A percentile compares a stretch with the other conserved stretches of the same genome.
Conservation (phyloP, 2,113 vertebrate species). For the Ctenodactylus gundi region DNA sequence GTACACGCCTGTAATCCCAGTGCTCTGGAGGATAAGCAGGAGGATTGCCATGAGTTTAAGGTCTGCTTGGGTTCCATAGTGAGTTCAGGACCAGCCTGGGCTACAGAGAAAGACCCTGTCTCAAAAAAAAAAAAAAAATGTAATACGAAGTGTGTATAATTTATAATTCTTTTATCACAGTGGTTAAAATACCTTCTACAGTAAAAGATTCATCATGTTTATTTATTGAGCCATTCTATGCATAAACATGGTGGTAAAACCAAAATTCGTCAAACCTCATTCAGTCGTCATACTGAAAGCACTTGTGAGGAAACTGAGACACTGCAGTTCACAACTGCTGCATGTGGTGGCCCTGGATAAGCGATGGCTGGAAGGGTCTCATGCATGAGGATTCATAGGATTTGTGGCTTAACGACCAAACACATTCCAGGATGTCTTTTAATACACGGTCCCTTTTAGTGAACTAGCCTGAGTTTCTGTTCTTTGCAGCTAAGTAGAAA, state of each 20-base stretch:
- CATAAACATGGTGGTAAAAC: not conserved
- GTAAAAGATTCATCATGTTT: not conserved
- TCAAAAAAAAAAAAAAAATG: no score
- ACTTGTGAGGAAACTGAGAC: not conserved
- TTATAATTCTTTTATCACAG: not conserved
- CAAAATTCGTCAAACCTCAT: not conserved
- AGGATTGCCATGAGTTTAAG: no score
- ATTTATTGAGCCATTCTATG: not conserved
- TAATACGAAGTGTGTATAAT: no score
- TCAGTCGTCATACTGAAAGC: not conserved
- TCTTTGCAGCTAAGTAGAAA: conserved; percentile 24
- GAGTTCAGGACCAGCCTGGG: no score
- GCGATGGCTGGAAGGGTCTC: not conserved
- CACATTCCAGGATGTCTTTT: not conserved
- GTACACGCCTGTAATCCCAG: no score
- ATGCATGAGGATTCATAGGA: not conserved
- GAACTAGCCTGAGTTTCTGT: not conserved
- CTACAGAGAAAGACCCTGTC: no score
- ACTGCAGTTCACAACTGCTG: not conserved
- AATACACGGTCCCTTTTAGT: not conserved
- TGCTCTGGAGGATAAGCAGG: no score
- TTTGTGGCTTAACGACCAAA: not conserved
- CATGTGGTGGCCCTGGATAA: not conserved
- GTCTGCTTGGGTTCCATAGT: no score
- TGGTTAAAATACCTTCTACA: not conserved